Evolutionary conservation across 2,888 invertebrate genomes (phyloP).

Genomic region (Cabera pusaria): DNA sequence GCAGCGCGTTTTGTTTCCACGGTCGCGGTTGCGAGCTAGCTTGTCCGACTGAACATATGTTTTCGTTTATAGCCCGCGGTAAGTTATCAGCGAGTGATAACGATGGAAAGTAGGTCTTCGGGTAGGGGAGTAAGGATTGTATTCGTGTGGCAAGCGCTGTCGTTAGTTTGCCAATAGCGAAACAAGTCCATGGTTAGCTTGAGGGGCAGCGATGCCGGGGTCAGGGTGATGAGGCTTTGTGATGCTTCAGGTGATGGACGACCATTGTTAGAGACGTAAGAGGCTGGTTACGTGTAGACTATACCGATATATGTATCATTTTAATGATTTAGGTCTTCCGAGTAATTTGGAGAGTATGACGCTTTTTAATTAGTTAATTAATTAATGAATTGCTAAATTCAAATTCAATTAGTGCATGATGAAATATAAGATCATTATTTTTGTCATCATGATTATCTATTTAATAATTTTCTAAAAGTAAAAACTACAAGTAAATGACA

Average conservation of each 20-base stretch:
- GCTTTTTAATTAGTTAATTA: too few relatives aligned
- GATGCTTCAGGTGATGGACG: slow-evolving; percentile 1
- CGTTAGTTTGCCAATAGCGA: slow-evolving; percentile 43
- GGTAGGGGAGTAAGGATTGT: slow-evolving; percentile 43
- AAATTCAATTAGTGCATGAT: too few relatives aligned
- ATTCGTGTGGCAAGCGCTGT: slow-evolving; percentile 36
- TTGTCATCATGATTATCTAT: too few relatives aligned
- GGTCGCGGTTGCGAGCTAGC: slow-evolving; percentile 20
- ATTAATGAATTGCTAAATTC: too few relatives aligned
- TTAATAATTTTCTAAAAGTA: too few relatives aligned
- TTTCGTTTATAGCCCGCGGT: slow-evolving; percentile 53
- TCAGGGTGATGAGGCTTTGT: slow-evolving; percentile 51
- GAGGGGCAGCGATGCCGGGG: slow-evolving; percentile 53
- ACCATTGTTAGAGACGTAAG: too few relatives aligned
- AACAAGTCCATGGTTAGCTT: slow-evolving; percentile 69
- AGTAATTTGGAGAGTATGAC: too few relatives aligned
- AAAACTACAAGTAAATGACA: too few relatives aligned
- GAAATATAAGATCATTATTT: too few relatives aligned
- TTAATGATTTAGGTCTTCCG: too few relatives aligned
- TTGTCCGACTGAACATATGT: slow-evolving; percentile 43
- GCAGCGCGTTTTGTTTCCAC: slow-evolving; percentile 29
- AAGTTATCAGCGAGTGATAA: slow-evolving; percentile 74
- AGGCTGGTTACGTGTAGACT: too few relatives aligned
- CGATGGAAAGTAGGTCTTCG: slow-evolving; percentile 54
- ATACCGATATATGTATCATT: too few relatives aligned